phyloP scores from a whole-genome alignment of 2,113 vertebrate genomes.

The Syrrhaptes paradoxus region DNA sequence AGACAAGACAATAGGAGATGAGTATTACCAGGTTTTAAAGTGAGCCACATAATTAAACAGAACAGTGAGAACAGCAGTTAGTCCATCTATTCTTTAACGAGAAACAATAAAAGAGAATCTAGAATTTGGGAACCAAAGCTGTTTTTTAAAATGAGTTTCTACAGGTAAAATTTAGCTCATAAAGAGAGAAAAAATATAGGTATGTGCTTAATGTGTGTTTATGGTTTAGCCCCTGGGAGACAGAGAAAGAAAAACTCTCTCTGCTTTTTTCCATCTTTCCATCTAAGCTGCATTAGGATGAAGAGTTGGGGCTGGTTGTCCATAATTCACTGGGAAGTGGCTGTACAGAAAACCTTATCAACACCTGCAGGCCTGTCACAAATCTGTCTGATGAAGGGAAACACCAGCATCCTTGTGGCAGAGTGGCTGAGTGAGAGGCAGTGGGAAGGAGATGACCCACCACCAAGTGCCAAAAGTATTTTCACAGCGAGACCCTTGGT shows the following conservation, averaged over 20 bases:
- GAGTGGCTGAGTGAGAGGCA: background rate
- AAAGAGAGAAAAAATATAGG: conserved; percentile 30
- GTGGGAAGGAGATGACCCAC: background rate
- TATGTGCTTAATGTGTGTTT: background rate
- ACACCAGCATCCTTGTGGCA: rapidly evolving
- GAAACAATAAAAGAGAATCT: background rate
- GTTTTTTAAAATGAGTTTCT: background rate
- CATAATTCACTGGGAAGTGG: background rate
- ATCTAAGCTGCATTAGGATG: background rate
- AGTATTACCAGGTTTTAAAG: background rate
- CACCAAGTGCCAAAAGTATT: background rate
- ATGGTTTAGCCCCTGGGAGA: background rate
- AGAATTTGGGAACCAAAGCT: background rate
- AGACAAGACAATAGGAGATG: background rate
- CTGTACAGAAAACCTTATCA: background rate
- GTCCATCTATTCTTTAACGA: background rate
- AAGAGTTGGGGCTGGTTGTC: background rate
- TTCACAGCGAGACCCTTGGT: rapidly evolving
- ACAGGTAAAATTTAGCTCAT: background rate
- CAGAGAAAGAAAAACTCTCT: background rate
- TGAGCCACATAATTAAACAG: background rate
- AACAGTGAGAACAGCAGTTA: background rate
- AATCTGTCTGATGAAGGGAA: background rate
- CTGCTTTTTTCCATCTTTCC: background rate
- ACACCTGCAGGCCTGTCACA: background rate